phyloP scores from a whole-genome alignment of 2,113 vertebrate species.

The Ardeotis arabs region DNA sequence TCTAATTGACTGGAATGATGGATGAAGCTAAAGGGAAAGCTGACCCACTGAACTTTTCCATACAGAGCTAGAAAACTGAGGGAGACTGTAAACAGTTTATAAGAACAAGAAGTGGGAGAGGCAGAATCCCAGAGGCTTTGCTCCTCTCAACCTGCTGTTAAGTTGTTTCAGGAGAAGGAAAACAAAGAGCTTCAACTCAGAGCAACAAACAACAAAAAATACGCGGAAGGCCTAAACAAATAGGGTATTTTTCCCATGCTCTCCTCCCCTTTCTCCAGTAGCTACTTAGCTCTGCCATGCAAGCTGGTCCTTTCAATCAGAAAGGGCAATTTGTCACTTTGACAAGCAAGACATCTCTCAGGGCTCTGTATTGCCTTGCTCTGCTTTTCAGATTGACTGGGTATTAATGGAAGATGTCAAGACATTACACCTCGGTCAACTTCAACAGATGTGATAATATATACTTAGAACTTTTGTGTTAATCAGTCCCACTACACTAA shows the following conservation, averaged over 20 bases:
- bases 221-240: slow-evolving; percentile 2
- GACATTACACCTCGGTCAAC: not conserved
- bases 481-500: not conserved
- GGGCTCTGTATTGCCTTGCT: slow-evolving; percentile 1
- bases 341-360: slow-evolving; percentile 29
- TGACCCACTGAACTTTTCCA: slow-evolving; percentile 66
- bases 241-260: slow-evolving; percentile 55
- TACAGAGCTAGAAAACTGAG: slow-evolving; percentile 45
- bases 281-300: not conserved
- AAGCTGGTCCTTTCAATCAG: slow-evolving; percentile 19
- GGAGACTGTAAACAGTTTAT: slow-evolving; percentile 54
- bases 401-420: slow-evolving; percentile 9
- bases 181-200: slow-evolving; percentile 49
- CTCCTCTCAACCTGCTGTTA: slow-evolving; percentile 39
- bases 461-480: not conserved
- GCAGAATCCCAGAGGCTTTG: slow-evolving; percentile 19
- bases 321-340: slow-evolving; percentile 60
- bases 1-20: slow-evolving; percentile 69
- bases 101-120: slow-evolving; percentile 15
- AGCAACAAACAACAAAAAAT: slow-evolving; percentile 38
- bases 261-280: slow-evolving; percentile 21
- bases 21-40: slow-evolving; percentile 62
- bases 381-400: slow-evolving; percentile 10
- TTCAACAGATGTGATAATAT: not conserved
- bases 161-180: not conserved